These are phyloP conservation scores for human (Homo sapiens) DNA, from an alignment of 2,113 vertebrate genomes.

Conservation along the genomic window GRCh38 chr13:20849001-20849500, in stretches of 20 bases:
- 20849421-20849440: constrained; percentile 38
- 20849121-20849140: constrained; percentile 79
- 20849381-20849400: constrained; percentile 18
- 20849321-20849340: constrained; percentile 72
- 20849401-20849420: not conserved
- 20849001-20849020: constrained; percentile 75
- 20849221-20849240: constrained; percentile 88
- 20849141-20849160: constrained; percentile 88
- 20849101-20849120: constrained; percentile 85
- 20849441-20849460: not conserved
- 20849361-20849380: constrained; percentile 15
- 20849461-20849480: not conserved
- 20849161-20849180: constrained; percentile 85
- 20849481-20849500: not conserved
- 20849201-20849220: constrained; percentile 87
- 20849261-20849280: constrained; percentile 86
- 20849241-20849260: constrained; percentile 87
- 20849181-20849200: constrained; percentile 89
- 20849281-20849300: constrained; percentile 83
- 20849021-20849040: constrained; percentile 74
- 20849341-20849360: constrained; percentile 45
- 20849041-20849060: constrained; percentile 77
- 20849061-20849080: constrained; percentile 81
- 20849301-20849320: constrained; percentile 53
- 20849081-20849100: constrained; percentile 84